Evolutionary conservation across 2,797 vertebrate genomes (phyloP).

Genomic region (Cynodonichthys magdalenae): DNA sequence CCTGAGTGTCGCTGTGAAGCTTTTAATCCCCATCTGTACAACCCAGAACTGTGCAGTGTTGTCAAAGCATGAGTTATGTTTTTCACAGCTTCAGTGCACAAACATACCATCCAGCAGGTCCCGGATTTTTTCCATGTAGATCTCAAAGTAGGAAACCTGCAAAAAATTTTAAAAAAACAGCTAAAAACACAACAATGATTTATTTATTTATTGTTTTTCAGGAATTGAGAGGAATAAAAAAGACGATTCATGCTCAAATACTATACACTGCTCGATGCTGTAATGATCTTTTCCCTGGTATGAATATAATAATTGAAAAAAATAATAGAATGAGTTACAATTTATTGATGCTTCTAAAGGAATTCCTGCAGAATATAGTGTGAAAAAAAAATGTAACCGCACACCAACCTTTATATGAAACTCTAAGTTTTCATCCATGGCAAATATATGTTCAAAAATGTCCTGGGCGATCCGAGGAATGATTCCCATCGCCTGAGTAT

Average conservation of each 20-base stretch:
- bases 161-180: slow-evolving; percentile 11
- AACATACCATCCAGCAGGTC: slow-evolving; percentile 91
- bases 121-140: slow-evolving; percentile 97
- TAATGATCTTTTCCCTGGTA: slow-evolving; percentile 28
- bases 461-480: slow-evolving; percentile 93
- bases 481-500: slow-evolving; percentile 93
- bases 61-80: slow-evolving; percentile 5
- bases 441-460: slow-evolving; percentile 96
- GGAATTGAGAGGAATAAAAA: slow-evolving; percentile 8
- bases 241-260: slow-evolving; percentile 33
- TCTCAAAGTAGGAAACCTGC: slow-evolving; percentile 97
- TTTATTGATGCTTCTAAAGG: slow-evolving; percentile 48
- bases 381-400: not conserved
- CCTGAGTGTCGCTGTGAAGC: not conserved
- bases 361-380: slow-evolving; percentile 19
- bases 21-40: slow-evolving; percentile 7
- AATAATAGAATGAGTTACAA: slow-evolving; percentile 44
- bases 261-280: slow-evolving; percentile 22
- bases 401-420: slow-evolving; percentile 93
- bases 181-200: slow-evolving; percentile 1
- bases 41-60: slow-evolving; percentile 3
- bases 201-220: not conserved
- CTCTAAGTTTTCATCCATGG: slow-evolving; percentile 96
- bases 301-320: slow-evolving; percentile 31
- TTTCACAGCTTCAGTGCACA: slow-evolving; percentile 5